Percentiles rank a stretch among this genome's conserved stretches.
phyloP scores from a whole-genome alignment of 2,797 vertebrate species.

The Danio tinwini region DNA sequence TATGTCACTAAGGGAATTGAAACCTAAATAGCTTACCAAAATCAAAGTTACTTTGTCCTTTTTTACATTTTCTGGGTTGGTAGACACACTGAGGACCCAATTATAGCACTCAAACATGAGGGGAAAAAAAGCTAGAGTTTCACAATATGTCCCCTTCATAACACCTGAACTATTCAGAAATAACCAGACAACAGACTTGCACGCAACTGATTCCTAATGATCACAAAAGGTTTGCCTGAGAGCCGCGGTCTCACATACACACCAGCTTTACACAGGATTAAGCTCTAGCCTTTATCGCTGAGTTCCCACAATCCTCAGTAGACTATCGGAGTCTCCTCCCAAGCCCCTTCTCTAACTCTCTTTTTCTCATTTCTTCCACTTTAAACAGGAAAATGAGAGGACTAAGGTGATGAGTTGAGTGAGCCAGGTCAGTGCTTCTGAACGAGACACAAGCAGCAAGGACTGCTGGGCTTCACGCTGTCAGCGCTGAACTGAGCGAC shows the following conservation, averaged over 20 bases:
- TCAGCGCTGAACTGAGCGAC: background rate
- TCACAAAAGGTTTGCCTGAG: constrained; percentile 72
- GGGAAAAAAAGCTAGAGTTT: no score
- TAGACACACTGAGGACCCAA: no score
- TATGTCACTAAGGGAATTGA: no score
- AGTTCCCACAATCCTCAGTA: constrained; percentile 80
- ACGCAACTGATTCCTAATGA: constrained; percentile 66
- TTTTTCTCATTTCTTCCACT: constrained; percentile 59
- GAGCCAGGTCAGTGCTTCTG: constrained; percentile 9
- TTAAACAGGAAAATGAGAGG: constrained; percentile 58
- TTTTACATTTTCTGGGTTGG: no score
- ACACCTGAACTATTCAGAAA: constrained; percentile 9
- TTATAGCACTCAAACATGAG: no score
- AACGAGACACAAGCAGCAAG: constrained; percentile 1
- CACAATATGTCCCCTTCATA: background rate
- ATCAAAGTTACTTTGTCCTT: no score
- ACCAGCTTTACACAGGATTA: constrained; percentile 79
- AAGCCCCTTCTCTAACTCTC: constrained; percentile 51
- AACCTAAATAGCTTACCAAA: no score
- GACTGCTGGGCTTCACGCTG: constrained; percentile 9
- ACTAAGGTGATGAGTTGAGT: constrained; percentile 8
- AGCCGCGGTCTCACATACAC: constrained; percentile 64
- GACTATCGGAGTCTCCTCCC: constrained; percentile 63
- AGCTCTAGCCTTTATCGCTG: constrained; percentile 77
- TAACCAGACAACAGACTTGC: constrained; percentile 31